These are phyloP conservation scores for Andricus curvator DNA, from an alignment of 2,888 invertebrate genomes.

Conservation along the genomic window DNA sequence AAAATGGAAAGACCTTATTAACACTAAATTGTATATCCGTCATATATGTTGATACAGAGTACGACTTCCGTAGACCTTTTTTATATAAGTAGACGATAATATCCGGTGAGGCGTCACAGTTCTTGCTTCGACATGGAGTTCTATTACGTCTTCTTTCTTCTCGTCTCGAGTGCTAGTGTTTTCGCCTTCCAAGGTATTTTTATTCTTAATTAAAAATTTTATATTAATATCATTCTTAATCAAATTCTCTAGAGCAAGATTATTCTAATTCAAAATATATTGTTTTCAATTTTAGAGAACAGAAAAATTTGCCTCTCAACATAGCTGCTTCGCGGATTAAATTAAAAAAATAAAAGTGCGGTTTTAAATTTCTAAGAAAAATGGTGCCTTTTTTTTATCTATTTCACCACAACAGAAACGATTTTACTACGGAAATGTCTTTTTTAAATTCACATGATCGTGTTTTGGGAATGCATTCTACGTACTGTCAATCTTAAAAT, in stretches of 20 bases:
- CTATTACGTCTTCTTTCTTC: background rate
- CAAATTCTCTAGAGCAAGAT: too few species aligned
- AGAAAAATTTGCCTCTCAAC: background rate
- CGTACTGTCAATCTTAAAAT: too few species aligned
- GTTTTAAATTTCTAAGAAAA: too few species aligned
- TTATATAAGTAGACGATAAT: constrained; percentile 28
- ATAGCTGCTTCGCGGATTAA: background rate
- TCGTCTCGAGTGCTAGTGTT: background rate
- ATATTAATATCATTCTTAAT: background rate
- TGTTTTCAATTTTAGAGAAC: background rate
- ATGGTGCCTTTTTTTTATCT: too few species aligned
- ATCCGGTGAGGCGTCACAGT: constrained; percentile 3
- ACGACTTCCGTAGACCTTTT: constrained; percentile 19
- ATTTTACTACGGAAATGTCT: too few species aligned
- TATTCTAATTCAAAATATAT: too few species aligned
- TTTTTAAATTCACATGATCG: too few species aligned
- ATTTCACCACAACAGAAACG: too few species aligned
- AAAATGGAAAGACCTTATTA: constrained; percentile 28
- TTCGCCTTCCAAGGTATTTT: background rate
- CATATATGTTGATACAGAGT: constrained; percentile 5
- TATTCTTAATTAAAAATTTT: background rate
- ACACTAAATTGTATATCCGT: constrained; percentile 33
- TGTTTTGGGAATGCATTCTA: too few species aligned
- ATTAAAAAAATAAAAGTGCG: too few species aligned
- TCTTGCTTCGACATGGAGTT: constrained; percentile 22